Evolutionary conservation across 2,888 invertebrate genomes (phyloP).

Genomic region (Mythimna lalbum): DNA sequence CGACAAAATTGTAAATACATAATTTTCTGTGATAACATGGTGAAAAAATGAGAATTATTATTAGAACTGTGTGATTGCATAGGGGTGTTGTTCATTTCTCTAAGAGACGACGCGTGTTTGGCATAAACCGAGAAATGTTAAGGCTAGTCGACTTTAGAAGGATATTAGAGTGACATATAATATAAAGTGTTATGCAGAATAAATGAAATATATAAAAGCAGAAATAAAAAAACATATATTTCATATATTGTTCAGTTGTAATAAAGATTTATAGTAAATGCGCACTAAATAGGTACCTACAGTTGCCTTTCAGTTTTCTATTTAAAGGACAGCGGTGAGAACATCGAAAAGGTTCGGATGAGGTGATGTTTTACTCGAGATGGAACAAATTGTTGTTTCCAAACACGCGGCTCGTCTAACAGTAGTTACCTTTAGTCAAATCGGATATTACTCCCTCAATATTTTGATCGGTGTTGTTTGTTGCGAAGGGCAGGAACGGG

Average conservation of each 20-base stretch:
- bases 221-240: conserved; percentile 18
- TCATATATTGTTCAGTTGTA: conserved; percentile 45
- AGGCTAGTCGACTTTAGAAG: conserved; percentile 46
- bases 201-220: conserved; percentile 23
- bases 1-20: conserved; percentile 91
- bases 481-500: conserved; percentile 79
- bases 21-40: conserved; percentile 91
- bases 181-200: conserved; percentile 36
- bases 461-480: conserved; percentile 81
- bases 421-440: conserved; percentile 75
- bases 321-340: conserved; percentile 4
- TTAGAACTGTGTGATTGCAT: conserved; percentile 90
- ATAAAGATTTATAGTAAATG: conserved; percentile 31
- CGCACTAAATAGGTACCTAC: conserved; percentile 23
- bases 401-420: conserved; percentile 71
- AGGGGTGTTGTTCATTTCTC: conserved; percentile 86
- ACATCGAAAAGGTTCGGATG: conserved; percentile 29
- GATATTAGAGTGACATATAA: conserved; percentile 47
- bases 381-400: conserved; percentile 58
- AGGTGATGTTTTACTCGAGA: conserved; percentile 34
- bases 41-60: conserved; percentile 86
- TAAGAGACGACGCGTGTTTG: conserved; percentile 80
- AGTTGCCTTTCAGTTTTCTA: conserved; percentile 11
- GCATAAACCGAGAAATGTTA: conserved; percentile 65
- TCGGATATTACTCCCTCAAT: conserved; percentile 77